Evolutionary conservation across 2,113 vertebrate genomes (phyloP), one percentile per base, ranked within the genome.

Genomic region (Urocynchramus pylzowi): DNA sequence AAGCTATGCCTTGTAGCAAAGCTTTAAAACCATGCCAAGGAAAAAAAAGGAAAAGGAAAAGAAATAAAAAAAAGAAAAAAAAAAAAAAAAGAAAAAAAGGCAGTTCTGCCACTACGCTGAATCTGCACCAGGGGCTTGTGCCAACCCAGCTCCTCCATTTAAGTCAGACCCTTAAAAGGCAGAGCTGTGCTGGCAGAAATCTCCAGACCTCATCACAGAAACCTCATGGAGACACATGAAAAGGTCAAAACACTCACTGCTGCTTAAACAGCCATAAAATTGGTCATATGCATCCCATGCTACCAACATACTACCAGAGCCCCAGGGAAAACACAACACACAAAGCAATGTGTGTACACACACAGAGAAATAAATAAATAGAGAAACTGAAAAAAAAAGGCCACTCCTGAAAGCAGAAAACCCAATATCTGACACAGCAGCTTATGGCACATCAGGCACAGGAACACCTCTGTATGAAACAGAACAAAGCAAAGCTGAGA

Each of bases 101-200:
- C 79, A 81, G 54, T 70, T 90, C 75, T 89, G 64, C 80, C 89
- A 92, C 69, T 35, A 68, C 1, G 1, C 65, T 84, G 87, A 87
- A 84, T 94, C 53, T 95, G 87, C 91, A 89, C 37, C 6, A 4
- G 49, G 31, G 81, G 89, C 65, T 56, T 30, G 70, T 87, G 93
- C 94, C 94, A 96, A 76, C 49, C 77, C 91, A 87, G 80, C 53
- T 91, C 91, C 84, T 95, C 61, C 91, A 93, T 89, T 91, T 78
- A 93, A 95, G 45, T 91, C 84, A 96, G 65, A 89, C 81, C 84
- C 93, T 94, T 96, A 95, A 96, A 95, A 91, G 93, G 89, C 89
- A 94, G 93, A 97, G 87, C 87, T 87, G 77, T 79, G 87, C 91
- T 91, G 70, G 87, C 73, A 94, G 61, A 84, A 90, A 67, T 45